phyloP scores from a whole-genome alignment of 1,140 invertebrate genomes.

The Formica selysi region DNA sequence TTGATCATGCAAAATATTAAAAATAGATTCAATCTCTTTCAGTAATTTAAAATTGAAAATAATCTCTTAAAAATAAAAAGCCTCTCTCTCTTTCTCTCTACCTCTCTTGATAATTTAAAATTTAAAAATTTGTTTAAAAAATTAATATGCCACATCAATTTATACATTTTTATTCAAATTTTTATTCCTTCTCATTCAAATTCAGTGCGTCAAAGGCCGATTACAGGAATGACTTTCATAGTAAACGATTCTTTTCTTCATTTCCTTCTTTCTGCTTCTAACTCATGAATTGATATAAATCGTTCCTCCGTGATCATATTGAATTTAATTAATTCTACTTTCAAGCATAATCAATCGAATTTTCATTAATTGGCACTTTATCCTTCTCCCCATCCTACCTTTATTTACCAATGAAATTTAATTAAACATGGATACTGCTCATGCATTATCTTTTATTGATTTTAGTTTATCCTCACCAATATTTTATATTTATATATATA shows the following conservation, averaged over 20 bases:
- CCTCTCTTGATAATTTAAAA: background rate
- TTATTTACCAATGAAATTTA: conserved; percentile 10
- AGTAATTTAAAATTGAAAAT: background rate
- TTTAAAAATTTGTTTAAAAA: background rate
- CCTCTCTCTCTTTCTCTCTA: too few species aligned
- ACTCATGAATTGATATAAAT: background rate
- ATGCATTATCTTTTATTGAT: conserved; percentile 25
- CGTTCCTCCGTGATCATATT: background rate
- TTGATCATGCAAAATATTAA: background rate
- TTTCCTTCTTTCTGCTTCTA: background rate
- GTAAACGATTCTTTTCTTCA: background rate
- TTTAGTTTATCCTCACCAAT: conserved; percentile 12
- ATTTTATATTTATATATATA: background rate
- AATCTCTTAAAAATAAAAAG: background rate
- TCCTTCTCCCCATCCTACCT: background rate
- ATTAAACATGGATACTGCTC: background rate
- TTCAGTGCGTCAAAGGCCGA: background rate
- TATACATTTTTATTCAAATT: background rate
- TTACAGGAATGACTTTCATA: background rate
- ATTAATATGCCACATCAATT: background rate
- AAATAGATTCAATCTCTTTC: background rate
- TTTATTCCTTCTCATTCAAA: background rate
- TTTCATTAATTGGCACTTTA: conserved; percentile 9
- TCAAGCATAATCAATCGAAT: background rate
- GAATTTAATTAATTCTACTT: conserved; percentile 33